These are phyloP conservation scores for Heterocephalus glaber DNA, from an alignment of 2,113 vertebrate species.

Conservation along the genomic window DNA sequence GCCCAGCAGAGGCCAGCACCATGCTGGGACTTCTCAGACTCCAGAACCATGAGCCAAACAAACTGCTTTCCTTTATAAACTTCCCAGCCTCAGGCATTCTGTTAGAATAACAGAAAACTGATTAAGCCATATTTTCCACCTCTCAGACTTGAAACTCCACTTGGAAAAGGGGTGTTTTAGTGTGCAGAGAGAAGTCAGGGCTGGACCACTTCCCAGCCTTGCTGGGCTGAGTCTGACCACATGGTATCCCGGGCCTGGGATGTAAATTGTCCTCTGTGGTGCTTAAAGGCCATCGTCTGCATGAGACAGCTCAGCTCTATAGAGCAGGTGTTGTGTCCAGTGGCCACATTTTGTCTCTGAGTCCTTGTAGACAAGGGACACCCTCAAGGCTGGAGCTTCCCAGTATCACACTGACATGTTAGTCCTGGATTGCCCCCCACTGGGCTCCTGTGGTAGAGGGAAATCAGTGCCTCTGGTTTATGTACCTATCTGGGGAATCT, in stretches of 20 bases:
- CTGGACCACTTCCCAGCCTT: neutral
- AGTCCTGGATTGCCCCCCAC: neutral
- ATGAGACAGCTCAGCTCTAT: neutral
- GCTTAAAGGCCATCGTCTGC: neutral
- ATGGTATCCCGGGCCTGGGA: accelerated
- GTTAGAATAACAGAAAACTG: neutral
- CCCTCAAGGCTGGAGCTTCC: neutral
- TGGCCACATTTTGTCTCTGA: accelerated
- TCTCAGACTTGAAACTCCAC: neutral
- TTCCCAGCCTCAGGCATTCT: neutral
- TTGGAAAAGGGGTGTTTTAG: neutral
- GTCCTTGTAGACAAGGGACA: neutral
- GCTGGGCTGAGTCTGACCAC: neutral
- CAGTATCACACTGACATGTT: accelerated
- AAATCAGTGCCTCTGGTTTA: too few relatives aligned
- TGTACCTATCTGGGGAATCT: neutral
- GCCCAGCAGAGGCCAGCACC: neutral
- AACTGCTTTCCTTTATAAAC: neutral
- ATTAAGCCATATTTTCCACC: neutral
- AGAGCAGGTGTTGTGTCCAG: neutral
- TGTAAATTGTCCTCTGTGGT: accelerated
- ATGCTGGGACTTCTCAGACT: neutral
- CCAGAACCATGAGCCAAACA: neutral
- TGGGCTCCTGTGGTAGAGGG: neutral
- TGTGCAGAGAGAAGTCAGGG: too few relatives aligned